Conservation (phyloP, 1,140 invertebrate species). For the Heliconius hermathena region DNA sequence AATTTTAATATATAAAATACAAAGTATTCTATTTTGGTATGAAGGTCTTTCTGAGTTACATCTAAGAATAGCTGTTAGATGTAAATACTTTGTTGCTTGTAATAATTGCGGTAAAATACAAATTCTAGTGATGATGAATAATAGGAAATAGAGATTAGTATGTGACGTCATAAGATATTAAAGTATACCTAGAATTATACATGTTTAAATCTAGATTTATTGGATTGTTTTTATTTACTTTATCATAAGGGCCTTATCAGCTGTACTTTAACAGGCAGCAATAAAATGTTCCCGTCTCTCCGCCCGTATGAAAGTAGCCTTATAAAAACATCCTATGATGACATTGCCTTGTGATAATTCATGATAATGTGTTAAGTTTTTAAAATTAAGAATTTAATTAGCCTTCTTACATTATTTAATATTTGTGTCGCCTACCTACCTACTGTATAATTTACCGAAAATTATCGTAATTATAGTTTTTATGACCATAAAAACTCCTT, state of each 20-base stretch:
- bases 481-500: too few species aligned
- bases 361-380: not conserved
- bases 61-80: not conserved
- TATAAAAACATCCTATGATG: not conserved
- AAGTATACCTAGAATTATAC: not conserved
- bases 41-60: constrained; percentile 15
- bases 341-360: not conserved
- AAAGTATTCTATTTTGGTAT: constrained; percentile 1
- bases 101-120: not conserved
- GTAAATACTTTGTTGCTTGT: constrained; percentile 17
- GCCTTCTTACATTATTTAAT: not conserved
- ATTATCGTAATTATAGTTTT: too few species aligned
- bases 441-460: too few species aligned
- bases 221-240: not conserved
- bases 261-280: not conserved
- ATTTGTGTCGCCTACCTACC: too few species aligned
- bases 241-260: not conserved
- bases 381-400: not conserved
- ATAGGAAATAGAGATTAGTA: not conserved
- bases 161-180: not conserved
- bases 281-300: not conserved
- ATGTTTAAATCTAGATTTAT: not conserved
- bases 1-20: not conserved
- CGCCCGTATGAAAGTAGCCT: not conserved
- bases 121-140: not conserved